Conservation (phyloP, 2,113 vertebrate species). For the Pagrus major region DNA sequence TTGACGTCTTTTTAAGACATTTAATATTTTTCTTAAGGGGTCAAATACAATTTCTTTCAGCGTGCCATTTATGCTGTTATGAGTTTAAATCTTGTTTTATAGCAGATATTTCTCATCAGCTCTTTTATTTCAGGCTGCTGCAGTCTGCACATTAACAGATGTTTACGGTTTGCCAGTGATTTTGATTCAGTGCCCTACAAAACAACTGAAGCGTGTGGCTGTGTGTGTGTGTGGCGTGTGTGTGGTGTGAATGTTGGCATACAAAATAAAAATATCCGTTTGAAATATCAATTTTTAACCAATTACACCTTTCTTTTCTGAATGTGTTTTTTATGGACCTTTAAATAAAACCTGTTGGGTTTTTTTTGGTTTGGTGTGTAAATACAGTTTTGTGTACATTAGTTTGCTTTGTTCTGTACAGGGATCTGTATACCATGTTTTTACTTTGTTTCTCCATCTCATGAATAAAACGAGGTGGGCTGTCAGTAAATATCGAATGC, state of each 20-base stretch:
- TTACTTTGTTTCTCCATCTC: constrained; percentile 46
- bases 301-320: constrained; percentile 5
- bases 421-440: constrained; percentile 45
- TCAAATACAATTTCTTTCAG: constrained; percentile 19
- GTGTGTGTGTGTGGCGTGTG: background rate
- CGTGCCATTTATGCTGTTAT: constrained; percentile 32
- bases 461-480: constrained; percentile 58
- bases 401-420: constrained; percentile 55
- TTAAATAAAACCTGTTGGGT: background rate
- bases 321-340: constrained; percentile 20
- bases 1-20: constrained; percentile 4
- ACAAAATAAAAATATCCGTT: constrained; percentile 12
- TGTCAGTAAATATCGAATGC: background rate
- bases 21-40: constrained; percentile 10
- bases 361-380: constrained; percentile 48
- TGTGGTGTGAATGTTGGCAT: background rate
- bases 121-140: constrained; percentile 3
- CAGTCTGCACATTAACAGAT: constrained; percentile 27
- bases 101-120: background rate
- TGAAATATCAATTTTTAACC: constrained; percentile 13
- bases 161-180: constrained; percentile 14
- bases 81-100: constrained; percentile 10
- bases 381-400: constrained; percentile 54
- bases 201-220: constrained; percentile 22
- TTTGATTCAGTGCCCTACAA: constrained; percentile 16